Evolutionary conservation across 1,140 invertebrate species (phyloP), one percentile per base, ranked within the genome.

Genomic region (Drosophila bipectinata): DNA sequence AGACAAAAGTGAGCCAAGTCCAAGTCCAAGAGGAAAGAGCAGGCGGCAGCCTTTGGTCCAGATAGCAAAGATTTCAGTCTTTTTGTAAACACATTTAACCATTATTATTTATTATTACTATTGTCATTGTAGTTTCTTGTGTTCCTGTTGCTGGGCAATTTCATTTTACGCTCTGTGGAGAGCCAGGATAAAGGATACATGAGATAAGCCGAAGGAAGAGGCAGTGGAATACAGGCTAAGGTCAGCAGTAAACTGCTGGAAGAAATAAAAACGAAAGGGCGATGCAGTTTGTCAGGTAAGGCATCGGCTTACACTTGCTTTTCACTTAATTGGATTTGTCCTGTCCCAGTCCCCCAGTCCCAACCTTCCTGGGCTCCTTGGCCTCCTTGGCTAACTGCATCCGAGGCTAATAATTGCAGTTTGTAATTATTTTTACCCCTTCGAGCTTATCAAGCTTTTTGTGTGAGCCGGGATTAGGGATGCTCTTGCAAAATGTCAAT

Each of bases 241-340:
- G 68, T 72, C 47, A 72, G 67, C 15, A 1, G 34, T 79, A 77
- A 88, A 73, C 66, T 72, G 67, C 39, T 49, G 28, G 41, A n/a
- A 21, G 18, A 28, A 8, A 12, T 12, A 1, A 59, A 18, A 6
- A 0, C 26, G 26, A 44, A 45, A 5, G 26, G 26, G 30, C 32
- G 37, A 49, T 44, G 58, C 51, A 69, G 44, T 44, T 26, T 47
- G 59, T 48, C 57, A 67, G 68, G 55, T 47, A 84, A 75, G 81
- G 71, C 75, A 67, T 79, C 69, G 79, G 79, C 82, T 85, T 85
- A 88, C 83, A 88, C 79, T 83, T 76, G 84, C 84, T 87, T 87
- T 87, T 89, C 83, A 88, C 76, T 87, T 87, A 87, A 87, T 87
- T 87, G 83, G 83, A 87, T 87, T 87, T 83, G 79, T 79, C 74